phyloP scores from a whole-genome alignment of 2,888 invertebrate genomes.

The Oxyteleia sp. region DNA sequence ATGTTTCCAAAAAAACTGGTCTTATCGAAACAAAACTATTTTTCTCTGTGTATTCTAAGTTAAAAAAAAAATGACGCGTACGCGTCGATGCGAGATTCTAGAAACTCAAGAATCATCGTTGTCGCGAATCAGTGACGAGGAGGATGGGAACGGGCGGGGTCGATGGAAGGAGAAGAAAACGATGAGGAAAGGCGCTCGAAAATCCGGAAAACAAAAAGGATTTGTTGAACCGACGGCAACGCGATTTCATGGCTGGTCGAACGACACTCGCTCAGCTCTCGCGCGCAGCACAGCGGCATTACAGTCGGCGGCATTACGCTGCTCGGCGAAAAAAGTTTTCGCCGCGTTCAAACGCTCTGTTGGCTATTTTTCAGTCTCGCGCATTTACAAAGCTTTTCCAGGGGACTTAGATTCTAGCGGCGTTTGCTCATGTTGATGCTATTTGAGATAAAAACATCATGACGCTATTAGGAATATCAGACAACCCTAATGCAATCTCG shows the following conservation, averaged over 20 bases:
- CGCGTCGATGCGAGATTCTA: constrained; percentile 21
- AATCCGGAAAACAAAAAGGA: constrained; percentile 73
- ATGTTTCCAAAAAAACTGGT: no score
- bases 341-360: constrained; percentile 62
- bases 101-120: constrained; percentile 56
- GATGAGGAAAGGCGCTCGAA: constrained; percentile 58
- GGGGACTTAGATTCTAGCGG: constrained; percentile 41
- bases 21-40: no score
- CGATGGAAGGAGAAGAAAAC: constrained; percentile 38
- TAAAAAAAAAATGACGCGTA: constrained; percentile 26
- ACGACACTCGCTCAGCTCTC: constrained; percentile 71
- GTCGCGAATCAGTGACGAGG: constrained; percentile 52
- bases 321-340: constrained; percentile 60
- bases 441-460: constrained; percentile 61
- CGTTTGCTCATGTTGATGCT: constrained; percentile 63
- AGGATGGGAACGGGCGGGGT: constrained; percentile 25
- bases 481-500: constrained; percentile 56
- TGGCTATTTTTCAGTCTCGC: constrained; percentile 72
- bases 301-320: constrained; percentile 43
- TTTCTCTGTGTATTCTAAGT: no score
- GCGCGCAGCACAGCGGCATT: constrained; percentile 35
- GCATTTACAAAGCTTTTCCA: constrained; percentile 71
- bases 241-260: constrained; percentile 79
- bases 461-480: constrained; percentile 64
- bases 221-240: constrained; percentile 77